A percentile compares a stretch with the other conserved stretches of the same genome.
These are phyloP conservation scores for Anguilla obscura DNA, from an alignment of 2,797 vertebrate genomes.

Conservation along the genomic window DNA sequence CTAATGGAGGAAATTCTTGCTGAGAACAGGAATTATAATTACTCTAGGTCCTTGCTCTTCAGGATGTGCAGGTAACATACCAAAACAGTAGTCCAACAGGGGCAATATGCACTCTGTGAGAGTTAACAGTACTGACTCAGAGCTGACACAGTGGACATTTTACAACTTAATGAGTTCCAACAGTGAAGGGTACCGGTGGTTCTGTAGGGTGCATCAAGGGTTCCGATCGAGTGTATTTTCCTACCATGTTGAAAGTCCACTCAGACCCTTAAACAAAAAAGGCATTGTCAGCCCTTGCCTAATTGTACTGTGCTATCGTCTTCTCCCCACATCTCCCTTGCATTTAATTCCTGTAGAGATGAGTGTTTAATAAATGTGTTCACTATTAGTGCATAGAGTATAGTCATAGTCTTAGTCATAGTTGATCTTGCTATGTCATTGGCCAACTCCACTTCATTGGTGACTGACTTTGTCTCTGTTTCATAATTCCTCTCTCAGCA, in stretches of 20 bases:
- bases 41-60: not conserved
- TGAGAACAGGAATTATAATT: not conserved
- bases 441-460: not conserved
- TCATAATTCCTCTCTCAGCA: not conserved
- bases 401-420: not conserved
- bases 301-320: not conserved
- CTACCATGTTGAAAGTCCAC: not conserved
- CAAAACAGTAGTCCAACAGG: not conserved
- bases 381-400: not conserved
- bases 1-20: not conserved
- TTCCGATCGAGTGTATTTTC: not conserved
- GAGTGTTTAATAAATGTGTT: not conserved
- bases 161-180: not conserved
- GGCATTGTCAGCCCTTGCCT: not conserved
- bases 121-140: no score
- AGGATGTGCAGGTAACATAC: not conserved
- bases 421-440: not conserved
- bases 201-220: not conserved
- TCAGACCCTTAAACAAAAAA: not conserved
- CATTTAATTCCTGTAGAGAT: not conserved
- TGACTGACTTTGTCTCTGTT: not conserved
- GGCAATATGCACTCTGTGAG: no score
- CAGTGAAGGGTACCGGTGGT: not conserved
- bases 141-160: not conserved
- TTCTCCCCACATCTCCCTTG: not conserved